Evolutionary conservation across 1,140 invertebrate species (phyloP), one percentile per base, ranked within the genome.

Genomic region (Drosophila orena): DNA sequence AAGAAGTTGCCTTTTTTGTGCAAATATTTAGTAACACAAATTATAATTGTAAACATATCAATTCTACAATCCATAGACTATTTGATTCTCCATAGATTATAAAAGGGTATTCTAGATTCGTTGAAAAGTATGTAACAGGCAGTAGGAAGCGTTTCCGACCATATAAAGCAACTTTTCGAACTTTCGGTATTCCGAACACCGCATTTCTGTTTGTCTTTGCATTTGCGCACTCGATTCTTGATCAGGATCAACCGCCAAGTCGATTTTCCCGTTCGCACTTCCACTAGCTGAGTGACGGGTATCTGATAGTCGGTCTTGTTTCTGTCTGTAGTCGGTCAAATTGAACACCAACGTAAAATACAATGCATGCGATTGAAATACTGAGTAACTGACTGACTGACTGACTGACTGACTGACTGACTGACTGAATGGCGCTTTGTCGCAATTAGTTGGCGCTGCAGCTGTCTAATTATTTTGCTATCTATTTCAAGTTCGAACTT

Each of bases 381-480:
- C 24, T 24, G 24, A 24, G 24, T 24, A 24, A 24, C 24, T 24
- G 24, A 22, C 6, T 56, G 37, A 52, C 49, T 55, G 69, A 78
- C 42, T 54, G 59, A 50, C 37, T 49, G n/a, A 35, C 10, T n/a
- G 44, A 64, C 15, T 66, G 27, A 8, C n/a, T n/a, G n/a, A n/a
- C n/a, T 17, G 17, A 17, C 17, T 17, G 17, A 17, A 30, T 30
- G 74, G 58, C 61, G 69, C 68, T 74, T 66, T 56, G 65, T 14
- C 22, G 62, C 55, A 60, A 74, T 52, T 58, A 69, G 54, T 56
- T 66, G 30, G 8, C 57, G 17, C 47, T 44, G 57, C 80, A 80
- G 72, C 77, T 84, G 80, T 64, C 77, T 61, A 85, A 85, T 80
- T 85, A 77, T 80, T 69, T 44, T 47, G 15, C 65, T 68, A 58